phyloP scores from a whole-genome alignment of 2,797 vertebrate species.

The Otolemur crassicaudatus region DNA sequence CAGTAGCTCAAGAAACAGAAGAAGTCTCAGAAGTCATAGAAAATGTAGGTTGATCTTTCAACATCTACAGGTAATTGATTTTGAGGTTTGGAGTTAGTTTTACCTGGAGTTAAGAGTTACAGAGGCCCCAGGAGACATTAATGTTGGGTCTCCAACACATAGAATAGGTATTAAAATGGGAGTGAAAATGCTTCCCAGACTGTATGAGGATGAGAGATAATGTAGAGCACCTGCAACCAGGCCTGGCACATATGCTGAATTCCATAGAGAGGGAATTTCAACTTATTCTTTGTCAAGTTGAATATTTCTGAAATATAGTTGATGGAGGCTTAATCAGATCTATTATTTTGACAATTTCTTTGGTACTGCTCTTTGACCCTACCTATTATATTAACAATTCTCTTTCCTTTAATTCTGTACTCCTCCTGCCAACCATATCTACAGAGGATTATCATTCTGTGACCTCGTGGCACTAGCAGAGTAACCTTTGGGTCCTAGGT shows the following conservation, averaged over 20 bases:
- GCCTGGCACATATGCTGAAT: neutral
- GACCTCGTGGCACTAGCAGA: neutral
- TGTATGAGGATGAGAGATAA: neutral
- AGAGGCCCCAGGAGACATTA: neutral
- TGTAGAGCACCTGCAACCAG: neutral
- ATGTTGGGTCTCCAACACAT: neutral
- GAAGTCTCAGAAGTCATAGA: neutral
- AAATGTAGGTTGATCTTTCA: neutral
- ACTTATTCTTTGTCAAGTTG: neutral
- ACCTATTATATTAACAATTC: neutral
- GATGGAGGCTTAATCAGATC: neutral
- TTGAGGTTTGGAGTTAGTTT: neutral
- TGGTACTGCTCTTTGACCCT: neutral
- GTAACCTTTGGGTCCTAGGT: neutral
- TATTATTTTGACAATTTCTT: neutral
- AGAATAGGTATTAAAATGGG: neutral
- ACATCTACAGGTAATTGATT: neutral
- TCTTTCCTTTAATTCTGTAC: neutral
- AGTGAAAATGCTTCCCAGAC: neutral
- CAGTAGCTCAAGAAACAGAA: neutral
- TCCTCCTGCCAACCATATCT: neutral
- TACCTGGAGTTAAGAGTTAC: neutral
- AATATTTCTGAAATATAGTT: slow-evolving; percentile 2
- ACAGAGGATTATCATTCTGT: neutral
- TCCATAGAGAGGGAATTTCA: neutral